Evolutionary conservation across 2,888 invertebrate species (phyloP).

Genomic region (Dioctria rufipes): DNA sequence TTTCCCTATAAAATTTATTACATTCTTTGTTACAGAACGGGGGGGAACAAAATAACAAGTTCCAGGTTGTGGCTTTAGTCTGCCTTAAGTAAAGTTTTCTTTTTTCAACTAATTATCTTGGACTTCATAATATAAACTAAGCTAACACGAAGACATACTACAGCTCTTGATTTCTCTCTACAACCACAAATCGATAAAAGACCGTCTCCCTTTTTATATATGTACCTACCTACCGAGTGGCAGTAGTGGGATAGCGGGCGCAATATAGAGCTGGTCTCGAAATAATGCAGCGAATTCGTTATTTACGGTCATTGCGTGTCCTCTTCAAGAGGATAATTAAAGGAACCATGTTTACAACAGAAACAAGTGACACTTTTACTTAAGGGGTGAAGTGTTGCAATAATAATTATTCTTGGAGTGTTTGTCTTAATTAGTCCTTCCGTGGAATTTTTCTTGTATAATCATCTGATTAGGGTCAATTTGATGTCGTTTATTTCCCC

Average conservation of each 20-base stretch:
- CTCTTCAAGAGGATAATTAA: constrained; percentile 18
- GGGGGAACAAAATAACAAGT: neutral
- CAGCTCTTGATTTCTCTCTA: constrained; percentile 17
- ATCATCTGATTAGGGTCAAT: constrained; percentile 19
- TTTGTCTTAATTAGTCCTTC: constrained; percentile 26
- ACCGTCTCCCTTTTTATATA: neutral
- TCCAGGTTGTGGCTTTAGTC: neutral
- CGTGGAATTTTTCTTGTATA: neutral
- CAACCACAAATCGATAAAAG: constrained; percentile 5
- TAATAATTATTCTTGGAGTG: constrained; percentile 23
- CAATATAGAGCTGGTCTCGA: neutral
- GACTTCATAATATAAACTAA: constrained; percentile 9
- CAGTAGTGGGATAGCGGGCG: neutral
- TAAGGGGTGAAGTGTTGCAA: constrained; percentile 24
- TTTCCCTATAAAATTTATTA: constrained; percentile 35
- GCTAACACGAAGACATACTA: neutral
- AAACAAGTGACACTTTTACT: constrained; percentile 41
- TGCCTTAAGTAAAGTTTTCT: constrained; percentile 39
- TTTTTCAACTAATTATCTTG: constrained; percentile 27
- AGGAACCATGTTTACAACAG: constrained; percentile 28
- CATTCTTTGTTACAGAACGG: neutral
- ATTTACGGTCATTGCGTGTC: constrained; percentile 42
- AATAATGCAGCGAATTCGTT: constrained; percentile 36
- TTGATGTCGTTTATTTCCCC: neutral
- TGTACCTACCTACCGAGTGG: neutral